These are phyloP conservation scores for Amphiduros pacificus DNA, from an alignment of 2,888 invertebrate genomes.

Conservation along the genomic window DNA sequence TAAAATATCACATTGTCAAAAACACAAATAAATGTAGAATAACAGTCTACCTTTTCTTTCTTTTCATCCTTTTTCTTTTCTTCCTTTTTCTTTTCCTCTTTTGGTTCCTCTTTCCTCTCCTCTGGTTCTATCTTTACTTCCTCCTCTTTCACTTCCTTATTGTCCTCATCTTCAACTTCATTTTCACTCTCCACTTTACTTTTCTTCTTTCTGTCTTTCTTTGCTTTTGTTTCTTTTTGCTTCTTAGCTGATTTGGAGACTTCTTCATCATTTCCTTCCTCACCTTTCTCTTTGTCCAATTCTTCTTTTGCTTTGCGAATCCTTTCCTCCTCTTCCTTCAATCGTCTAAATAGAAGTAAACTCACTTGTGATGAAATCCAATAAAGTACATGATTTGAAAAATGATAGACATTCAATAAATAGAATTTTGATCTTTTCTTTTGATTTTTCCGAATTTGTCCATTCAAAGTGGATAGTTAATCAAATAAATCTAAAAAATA, in stretches of 20 bases:
- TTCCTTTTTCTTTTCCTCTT: constrained; percentile 6
- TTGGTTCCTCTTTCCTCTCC: not conserved
- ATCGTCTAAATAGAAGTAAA: no score
- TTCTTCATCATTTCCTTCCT: constrained; percentile 17
- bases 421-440: no score
- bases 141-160: constrained; percentile 12
- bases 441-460: no score
- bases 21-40: no score
- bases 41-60: no score
- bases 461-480: no score
- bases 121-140: constrained; percentile 28
- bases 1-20: no score
- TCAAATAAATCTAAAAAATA: no score
- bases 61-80: constrained; percentile 14
- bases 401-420: no score
- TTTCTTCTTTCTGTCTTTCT: not conserved
- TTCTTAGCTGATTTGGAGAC: constrained; percentile 4
- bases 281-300: constrained; percentile 19
- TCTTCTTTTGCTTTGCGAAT: constrained; percentile 37
- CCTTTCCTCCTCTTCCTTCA: constrained; percentile 31
- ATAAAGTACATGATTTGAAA: no score
- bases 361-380: no score
- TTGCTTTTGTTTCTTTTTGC: not conserved
- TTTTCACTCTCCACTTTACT: constrained; percentile 8
- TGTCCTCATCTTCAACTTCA: constrained; percentile 29